Base-by-base conservation (phyloP, 2,113 vertebrate species). In the Lutjanus erythropterus region DNA sequence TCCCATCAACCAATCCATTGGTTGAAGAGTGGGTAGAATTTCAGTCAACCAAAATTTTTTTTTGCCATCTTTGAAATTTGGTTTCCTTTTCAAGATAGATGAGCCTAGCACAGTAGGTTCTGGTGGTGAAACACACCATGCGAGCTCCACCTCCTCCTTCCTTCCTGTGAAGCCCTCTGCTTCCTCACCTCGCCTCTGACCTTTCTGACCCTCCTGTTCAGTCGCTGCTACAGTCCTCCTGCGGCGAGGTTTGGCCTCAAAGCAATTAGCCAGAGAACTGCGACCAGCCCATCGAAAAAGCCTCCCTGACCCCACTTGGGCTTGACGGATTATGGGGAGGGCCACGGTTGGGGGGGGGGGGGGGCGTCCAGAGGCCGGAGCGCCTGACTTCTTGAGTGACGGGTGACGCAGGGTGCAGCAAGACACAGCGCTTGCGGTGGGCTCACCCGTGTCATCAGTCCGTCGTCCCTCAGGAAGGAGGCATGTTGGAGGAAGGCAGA, bases 261-360 rank as follows among this genome's bases (percentile, higher is more conserved):
- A 88, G 87, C 83, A 91, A 90, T 89, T 88, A 92, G 79, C 78
- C 60, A 4, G 27, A 65, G 42, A 81, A 52, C 68, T 75, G 60
- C 5, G 47, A 60, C 15, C 9, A 3, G 52, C 3, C 60, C 19
- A 14, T 65, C 8, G 11, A 39, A 71, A 70, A 58, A 52, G 1
- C 41, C 61, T 31, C n/a, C 49, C 53, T 62, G 49, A 62, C 47
- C 65, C 52, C 35, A 47, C 11, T 59, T 70, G 53, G 69, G 55
- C 31, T 62, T 71, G 77, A 79, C 58, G 31, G 75, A 81, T 83
- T 71, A 73, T 1, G 16, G n/a, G 0, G n/a, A n/a, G n/a, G n/a
- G 53, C 21, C 3, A 8, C 11, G 21, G 0, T 10, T 4, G 6
- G n/a, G 11, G 12, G 67, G 21, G 11, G n/a, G 0, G 52, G 0